Conservation (phyloP, 2,888 invertebrate genomes). For the Drosophila peninsularis region DNA sequence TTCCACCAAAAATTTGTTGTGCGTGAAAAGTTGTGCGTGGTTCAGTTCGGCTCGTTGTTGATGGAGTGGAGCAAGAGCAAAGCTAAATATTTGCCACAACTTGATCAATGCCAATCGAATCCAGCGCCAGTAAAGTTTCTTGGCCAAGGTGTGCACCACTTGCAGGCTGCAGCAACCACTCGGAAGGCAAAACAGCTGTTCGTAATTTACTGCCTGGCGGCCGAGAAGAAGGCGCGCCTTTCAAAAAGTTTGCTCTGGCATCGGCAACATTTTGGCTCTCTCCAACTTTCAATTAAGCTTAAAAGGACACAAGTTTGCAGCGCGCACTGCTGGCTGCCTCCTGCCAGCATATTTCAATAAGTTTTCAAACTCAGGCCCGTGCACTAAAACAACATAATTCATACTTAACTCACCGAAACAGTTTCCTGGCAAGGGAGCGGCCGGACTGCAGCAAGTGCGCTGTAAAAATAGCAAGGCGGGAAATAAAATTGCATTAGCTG, state of each 20-base stretch:
- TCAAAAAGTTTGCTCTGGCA: conserved; percentile 52
- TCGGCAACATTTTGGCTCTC: conserved; percentile 30
- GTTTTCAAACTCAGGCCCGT: conserved; percentile 68
- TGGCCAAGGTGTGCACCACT: conserved; percentile 7
- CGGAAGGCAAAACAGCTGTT: conserved; percentile 58
- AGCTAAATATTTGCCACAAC: conserved; percentile 17
- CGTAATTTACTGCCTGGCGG: conserved; percentile 63
- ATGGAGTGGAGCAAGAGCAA: conserved; percentile 29
- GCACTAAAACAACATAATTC: conserved; percentile 75
- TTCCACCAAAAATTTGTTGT: conserved; percentile 67
- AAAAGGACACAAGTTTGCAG: conserved; percentile 72
- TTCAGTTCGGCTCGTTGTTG: conserved; percentile 40
- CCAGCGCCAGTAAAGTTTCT: conserved; percentile 11
- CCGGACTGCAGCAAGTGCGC: conserved; percentile 38
- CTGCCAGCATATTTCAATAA: conserved; percentile 73
- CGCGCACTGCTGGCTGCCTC: conserved; percentile 26
- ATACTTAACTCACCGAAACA: conserved; percentile 78
- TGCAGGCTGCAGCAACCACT: conserved; percentile 28
- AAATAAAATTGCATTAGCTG: conserved; percentile 72
- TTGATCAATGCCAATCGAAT: conserved; percentile 42
- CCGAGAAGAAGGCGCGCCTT: conserved; percentile 32
- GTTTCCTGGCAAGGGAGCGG: conserved; percentile 50
- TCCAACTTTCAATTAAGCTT: conserved; percentile 72
- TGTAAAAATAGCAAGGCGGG: conserved; percentile 60
- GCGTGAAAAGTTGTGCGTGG: conserved; percentile 59